Conservation (phyloP, 1,140 invertebrate genomes). For the Brachionus paranguensis region DNA sequence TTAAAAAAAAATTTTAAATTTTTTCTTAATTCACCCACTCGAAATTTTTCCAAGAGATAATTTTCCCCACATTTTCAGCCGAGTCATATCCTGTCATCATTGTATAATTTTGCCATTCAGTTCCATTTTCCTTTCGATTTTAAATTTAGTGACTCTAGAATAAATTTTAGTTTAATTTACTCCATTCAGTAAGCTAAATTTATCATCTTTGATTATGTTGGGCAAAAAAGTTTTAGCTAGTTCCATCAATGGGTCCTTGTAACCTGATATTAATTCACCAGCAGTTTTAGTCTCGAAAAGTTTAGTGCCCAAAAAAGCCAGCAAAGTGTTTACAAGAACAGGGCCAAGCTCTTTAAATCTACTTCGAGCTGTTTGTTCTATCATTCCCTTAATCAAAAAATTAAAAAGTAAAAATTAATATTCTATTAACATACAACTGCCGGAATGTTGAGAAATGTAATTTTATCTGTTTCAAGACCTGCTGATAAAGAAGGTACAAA, state of each 20-base stretch:
- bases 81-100: conserved; percentile 27
- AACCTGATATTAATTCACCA: conserved; percentile 26
- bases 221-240: conserved; percentile 24
- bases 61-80: neutral
- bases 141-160: too few relatives aligned
- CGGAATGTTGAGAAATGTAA: conserved; percentile 33
- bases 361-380: neutral
- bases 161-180: neutral
- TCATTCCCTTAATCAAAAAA: neutral
- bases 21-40: neutral
- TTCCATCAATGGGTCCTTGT: conserved; percentile 15
- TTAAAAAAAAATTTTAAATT: neutral
- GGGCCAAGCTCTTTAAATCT: neutral
- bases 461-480: neutral
- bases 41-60: conserved; percentile 4
- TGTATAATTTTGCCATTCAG: conserved; percentile 37
- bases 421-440: neutral
- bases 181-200: conserved; percentile 32
- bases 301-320: conserved; percentile 21
- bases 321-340: neutral
- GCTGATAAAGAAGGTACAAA: neutral
- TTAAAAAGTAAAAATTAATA: neutral
- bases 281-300: conserved; percentile 26
- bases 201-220: conserved; percentile 15
- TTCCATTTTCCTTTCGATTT: conserved; percentile 1